Evolutionary conservation across 2,888 invertebrate species (phyloP).

Genomic region (Sarcophaga caerulescens): DNA sequence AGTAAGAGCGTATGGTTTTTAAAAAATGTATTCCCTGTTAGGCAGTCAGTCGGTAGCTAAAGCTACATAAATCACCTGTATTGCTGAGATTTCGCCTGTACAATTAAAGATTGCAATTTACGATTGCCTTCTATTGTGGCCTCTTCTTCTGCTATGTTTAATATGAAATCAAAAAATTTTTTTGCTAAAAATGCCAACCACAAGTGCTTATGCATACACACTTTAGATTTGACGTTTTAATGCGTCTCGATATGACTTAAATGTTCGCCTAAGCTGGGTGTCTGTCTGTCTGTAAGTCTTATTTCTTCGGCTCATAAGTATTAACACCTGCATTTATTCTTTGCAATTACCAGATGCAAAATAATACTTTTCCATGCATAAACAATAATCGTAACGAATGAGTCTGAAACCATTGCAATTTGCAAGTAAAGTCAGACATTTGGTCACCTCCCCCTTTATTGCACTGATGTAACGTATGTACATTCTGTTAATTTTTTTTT

Average conservation of each 20-base stretch:
- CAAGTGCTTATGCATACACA: constrained; percentile 11
- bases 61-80: constrained; percentile 55
- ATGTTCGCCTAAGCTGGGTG: not conserved
- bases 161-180: constrained; percentile 7
- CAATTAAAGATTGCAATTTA: constrained; percentile 57
- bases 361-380: constrained; percentile 49
- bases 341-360: constrained; percentile 47
- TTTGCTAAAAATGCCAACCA: not conserved
- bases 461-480: not conserved
- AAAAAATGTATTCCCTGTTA: not conserved
- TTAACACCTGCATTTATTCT: constrained; percentile 62
- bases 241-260: not conserved
- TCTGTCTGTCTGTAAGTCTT: constrained; percentile 10
- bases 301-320: constrained; percentile 35
- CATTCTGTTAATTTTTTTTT: not conserved
- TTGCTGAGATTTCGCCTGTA: constrained; percentile 47
- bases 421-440: not conserved
- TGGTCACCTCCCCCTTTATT: not conserved
- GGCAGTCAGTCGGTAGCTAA: constrained; percentile 55
- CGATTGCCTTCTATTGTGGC: constrained; percentile 33
- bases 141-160: not conserved
- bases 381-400: constrained; percentile 1
- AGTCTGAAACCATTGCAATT: not conserved
- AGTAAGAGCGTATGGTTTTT: not conserved
- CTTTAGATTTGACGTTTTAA: constrained; percentile 48